These are phyloP conservation scores for Chaunax sp. DNA, from an alignment of 2,797 vertebrate species.

Conservation along the genomic window DNA sequence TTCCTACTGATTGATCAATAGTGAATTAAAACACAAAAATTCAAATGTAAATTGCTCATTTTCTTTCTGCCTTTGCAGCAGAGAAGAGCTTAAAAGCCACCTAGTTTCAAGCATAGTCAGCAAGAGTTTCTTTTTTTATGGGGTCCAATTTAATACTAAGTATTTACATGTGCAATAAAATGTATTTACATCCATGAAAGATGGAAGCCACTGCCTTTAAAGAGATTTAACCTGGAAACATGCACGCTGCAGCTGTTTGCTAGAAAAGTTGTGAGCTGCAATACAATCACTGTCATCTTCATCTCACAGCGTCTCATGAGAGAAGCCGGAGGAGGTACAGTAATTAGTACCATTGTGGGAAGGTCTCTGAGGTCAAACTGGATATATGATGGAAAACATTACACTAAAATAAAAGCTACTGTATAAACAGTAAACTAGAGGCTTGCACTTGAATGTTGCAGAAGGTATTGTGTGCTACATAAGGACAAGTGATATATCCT, in stretches of 20 bases:
- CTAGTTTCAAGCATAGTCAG: slow-evolving; percentile 4
- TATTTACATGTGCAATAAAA: slow-evolving; percentile 15
- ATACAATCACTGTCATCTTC: slow-evolving; percentile 1
- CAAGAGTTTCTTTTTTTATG: neutral
- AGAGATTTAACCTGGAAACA: neutral
- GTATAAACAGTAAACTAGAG: neutral
- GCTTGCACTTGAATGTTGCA: neutral
- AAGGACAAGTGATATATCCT: slow-evolving; percentile 11
- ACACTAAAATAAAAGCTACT: neutral
- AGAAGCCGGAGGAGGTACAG: neutral
- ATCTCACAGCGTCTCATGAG: neutral
- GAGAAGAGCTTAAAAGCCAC: slow-evolving; percentile 2
- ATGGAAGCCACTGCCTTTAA: neutral
- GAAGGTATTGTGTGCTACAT: neutral
- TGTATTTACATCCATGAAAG: slow-evolving; percentile 1
- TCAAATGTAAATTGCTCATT: too few species aligned
- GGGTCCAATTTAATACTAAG: slow-evolving; percentile 10
- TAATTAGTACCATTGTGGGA: neutral
- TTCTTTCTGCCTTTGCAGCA: slow-evolving; percentile 3
- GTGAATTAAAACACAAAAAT: too few species aligned
- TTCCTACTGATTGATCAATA: neutral
- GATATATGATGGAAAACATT: neutral
- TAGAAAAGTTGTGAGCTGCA: too few species aligned
- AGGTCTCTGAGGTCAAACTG: neutral
- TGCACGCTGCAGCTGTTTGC: neutral